Percentiles rank a stretch among this genome's conserved stretches.
Evolutionary conservation across 2,797 vertebrate species (phyloP).

Genomic region (Siniperca obscura): DNA sequence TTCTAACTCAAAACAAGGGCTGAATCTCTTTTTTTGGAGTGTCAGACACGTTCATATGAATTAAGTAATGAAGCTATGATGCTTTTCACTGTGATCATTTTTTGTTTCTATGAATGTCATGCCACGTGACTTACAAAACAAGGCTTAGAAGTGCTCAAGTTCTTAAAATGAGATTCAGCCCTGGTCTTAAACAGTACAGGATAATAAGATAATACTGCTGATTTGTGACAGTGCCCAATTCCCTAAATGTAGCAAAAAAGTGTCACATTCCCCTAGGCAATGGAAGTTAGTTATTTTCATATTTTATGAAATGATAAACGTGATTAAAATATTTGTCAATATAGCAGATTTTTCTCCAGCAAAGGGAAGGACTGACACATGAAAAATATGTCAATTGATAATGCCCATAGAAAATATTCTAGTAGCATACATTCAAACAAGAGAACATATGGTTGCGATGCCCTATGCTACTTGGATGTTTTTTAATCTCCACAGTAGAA

Average conservation of each 20-base stretch:
- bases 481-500: background rate
- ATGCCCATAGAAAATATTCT: constrained; percentile 7
- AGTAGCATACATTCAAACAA: background rate
- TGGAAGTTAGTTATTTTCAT: background rate
- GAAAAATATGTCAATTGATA: background rate
- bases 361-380: background rate
- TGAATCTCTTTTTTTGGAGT: constrained; percentile 13
- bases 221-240: background rate
- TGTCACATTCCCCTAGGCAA: background rate
- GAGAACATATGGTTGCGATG: background rate
- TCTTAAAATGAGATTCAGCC: background rate
- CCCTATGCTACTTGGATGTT: background rate
- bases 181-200: background rate
- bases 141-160: background rate
- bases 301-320: background rate
- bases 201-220: constrained; percentile 14
- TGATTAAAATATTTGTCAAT: background rate
- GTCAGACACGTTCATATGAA: background rate
- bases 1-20: background rate
- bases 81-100: background rate
- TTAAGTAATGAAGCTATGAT: background rate
- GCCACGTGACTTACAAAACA: background rate
- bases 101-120: background rate
- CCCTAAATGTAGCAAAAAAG: background rate
- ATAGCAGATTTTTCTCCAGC: background rate